These are phyloP conservation scores for Rhinogobius similis DNA, from an alignment of 2,113 vertebrate genomes.

Conservation along the genomic window DNA sequence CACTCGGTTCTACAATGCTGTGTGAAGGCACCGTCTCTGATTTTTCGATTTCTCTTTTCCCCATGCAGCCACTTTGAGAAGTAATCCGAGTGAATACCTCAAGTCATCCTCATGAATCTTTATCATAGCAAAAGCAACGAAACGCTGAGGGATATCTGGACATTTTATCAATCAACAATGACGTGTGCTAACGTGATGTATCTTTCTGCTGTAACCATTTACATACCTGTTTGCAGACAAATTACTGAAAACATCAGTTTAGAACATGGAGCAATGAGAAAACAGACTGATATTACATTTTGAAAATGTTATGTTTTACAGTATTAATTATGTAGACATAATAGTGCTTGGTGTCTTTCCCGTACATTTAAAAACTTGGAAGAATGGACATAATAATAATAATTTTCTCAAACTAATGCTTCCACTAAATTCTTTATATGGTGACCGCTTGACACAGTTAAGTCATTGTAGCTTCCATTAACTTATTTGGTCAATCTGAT, in stretches of 20 bases:
- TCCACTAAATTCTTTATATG: slow-evolving; percentile 9
- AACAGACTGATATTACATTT: not conserved
- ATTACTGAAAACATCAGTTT: slow-evolving; percentile 70
- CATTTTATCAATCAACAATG: slow-evolving; percentile 79
- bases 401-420: slow-evolving; percentile 6
- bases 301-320: not conserved
- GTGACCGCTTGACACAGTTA: not conserved
- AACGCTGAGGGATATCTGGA: slow-evolving; percentile 78
- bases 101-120: slow-evolving; percentile 76
- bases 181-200: slow-evolving; percentile 82
- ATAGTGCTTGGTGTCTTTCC: not conserved
- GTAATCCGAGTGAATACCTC: slow-evolving; percentile 64
- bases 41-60: not conserved
- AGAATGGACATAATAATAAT: not conserved
- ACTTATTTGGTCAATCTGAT: not conserved
- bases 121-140: slow-evolving; percentile 72
- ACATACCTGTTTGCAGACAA: slow-evolving; percentile 82
- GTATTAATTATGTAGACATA: not conserved
- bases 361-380: not conserved
- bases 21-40: not conserved
- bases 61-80: slow-evolving; percentile 86
- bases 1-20: not conserved
- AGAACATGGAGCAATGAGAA: not conserved
- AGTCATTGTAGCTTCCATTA: not conserved
- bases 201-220: slow-evolving; percentile 77